Conservation (phyloP, 2,888 invertebrate species). For the Lasioglossum vierecki region DNA sequence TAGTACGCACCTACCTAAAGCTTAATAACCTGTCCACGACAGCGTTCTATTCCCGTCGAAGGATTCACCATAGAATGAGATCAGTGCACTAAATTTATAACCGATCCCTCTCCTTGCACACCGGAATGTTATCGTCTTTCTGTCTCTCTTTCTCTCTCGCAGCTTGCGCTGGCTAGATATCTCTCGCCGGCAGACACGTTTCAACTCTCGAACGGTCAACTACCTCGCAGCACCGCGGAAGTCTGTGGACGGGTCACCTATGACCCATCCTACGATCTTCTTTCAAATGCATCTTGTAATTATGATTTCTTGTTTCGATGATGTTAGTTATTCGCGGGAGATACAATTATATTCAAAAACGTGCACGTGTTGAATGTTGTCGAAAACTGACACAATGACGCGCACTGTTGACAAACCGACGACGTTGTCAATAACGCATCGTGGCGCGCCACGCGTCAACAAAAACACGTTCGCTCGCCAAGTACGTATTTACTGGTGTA, state of each 20-base stretch:
- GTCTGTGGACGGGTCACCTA: background rate
- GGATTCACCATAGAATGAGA: conserved; percentile 79
- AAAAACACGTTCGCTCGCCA: conserved; percentile 24
- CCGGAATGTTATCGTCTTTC: conserved; percentile 46
- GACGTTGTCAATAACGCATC: conserved; percentile 9
- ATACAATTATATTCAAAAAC: background rate
- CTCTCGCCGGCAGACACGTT: conserved; percentile 28
- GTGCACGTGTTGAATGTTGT: background rate
- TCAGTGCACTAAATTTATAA: conserved; percentile 80
- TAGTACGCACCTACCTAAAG: conserved; percentile 26
- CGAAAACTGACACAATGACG: background rate
- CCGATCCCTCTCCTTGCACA: conserved; percentile 49
- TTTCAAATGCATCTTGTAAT: too few relatives aligned
- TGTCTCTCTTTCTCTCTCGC: background rate
- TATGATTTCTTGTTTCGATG: too few relatives aligned
- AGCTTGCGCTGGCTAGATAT: conserved; percentile 16
- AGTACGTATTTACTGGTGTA: conserved; percentile 21
- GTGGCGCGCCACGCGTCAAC: background rate
- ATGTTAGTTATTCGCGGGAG: background rate
- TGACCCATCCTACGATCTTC: background rate
- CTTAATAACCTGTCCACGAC: conserved; percentile 56
- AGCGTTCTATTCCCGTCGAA: conserved; percentile 74
- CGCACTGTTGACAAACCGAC: background rate
- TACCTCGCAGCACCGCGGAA: background rate
- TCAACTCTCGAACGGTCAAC: background rate